A percentile compares a stretch with the other conserved stretches of the same genome.
Evolutionary conservation across 2,797 vertebrate genomes (phyloP).

Genomic region (Sebastes matsubarae): DNA sequence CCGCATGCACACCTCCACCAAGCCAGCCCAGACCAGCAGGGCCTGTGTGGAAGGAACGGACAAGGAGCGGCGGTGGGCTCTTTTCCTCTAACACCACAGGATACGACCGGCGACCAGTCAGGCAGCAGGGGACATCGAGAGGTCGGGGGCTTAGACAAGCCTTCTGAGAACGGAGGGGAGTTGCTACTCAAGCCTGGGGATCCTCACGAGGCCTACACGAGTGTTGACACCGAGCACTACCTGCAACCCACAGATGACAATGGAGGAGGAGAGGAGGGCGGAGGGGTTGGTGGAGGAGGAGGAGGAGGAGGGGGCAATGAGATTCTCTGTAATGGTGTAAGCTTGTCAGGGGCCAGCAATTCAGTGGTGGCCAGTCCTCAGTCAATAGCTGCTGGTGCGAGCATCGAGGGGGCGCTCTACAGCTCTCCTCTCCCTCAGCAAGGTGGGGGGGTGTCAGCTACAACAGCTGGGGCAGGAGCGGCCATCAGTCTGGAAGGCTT

Average conservation of each 20-base stretch:
- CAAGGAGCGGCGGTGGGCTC: conserved; percentile 46
- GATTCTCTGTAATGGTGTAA: conserved; percentile 80
- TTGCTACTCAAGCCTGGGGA: conserved; percentile 90
- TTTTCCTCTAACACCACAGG: conserved; percentile 64
- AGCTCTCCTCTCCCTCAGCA: conserved; percentile 88
- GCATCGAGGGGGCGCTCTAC: conserved; percentile 92
- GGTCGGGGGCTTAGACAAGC: conserved; percentile 84
- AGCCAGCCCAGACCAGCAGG: conserved; percentile 78
- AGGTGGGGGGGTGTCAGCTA: conserved; percentile 61
- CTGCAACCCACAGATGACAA: conserved; percentile 84
- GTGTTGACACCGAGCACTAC: conserved; percentile 86
- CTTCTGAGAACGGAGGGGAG: conserved; percentile 80
- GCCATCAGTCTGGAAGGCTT: conserved; percentile 96
- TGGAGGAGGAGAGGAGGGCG: conserved; percentile 57
- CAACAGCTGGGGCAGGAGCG: conserved; percentile 59
- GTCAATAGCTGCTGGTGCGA: conserved; percentile 87
- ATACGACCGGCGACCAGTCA: conserved; percentile 53
- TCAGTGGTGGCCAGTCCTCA: conserved; percentile 80
- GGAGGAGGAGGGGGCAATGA: conserved; percentile 59
- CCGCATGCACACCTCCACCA: conserved; percentile 73
- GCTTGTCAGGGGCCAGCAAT: conserved; percentile 64
- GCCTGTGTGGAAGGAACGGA: conserved; percentile 68
- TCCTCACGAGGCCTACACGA: conserved; percentile 84
- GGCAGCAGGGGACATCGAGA: conserved; percentile 85
- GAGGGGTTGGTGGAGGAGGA: conserved; percentile 40